Base-by-base conservation (phyloP, 1,140 invertebrate species). In the Eubasilissa regina region DNA sequence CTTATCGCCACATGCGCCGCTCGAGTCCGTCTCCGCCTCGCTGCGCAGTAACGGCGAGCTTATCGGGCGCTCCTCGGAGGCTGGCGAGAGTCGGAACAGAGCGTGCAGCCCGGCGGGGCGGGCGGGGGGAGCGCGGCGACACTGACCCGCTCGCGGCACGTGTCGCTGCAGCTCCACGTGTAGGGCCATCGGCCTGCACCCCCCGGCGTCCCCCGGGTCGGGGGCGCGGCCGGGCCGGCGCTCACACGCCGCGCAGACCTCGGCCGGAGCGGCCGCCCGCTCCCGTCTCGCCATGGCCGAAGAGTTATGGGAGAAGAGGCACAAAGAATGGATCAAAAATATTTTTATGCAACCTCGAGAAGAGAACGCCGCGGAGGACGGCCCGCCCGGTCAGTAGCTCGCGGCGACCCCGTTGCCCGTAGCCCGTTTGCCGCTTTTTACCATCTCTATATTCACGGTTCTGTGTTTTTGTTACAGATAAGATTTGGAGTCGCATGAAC, bases 141-240 rank as follows among this genome's bases (percentile, higher is more conserved):
- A 82, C 84, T 83, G 81, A 83, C 81, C 81, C 77, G 81, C 76
- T 72, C 47, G 55, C 62, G 78, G 79, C 81, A 83, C 81, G 81
- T 83, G 81, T 80, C 81, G 75, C 78, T 78, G 86, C 87, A 84
- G 84, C 85, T 85, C 85, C 85, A 64, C 76, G 85, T 86, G 85
- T 85, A 87, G 83, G 83, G 60, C 83, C 66, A 81, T 66, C 62
- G 62, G 76, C 72, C 75, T 43, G 60, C 84, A 83, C 85, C 17
- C 60, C 17, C 44, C 86, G 80, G 84, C 84, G 84, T 85, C 83
- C 85, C 85, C 13, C 70, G 85, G 84, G 85, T 85, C 85, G 84
- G 85, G 66, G 66, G 51, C 17, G 21, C 19, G 51, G 35, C 44
- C 35, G 9, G 47, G 48, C 87, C 87, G 84, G 85, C 84, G 78